Percentiles rank a stretch among this genome's conserved stretches.
Evolutionary conservation across 2,113 vertebrate genomes (phyloP).

Genomic region (Pteronura brasiliensis): DNA sequence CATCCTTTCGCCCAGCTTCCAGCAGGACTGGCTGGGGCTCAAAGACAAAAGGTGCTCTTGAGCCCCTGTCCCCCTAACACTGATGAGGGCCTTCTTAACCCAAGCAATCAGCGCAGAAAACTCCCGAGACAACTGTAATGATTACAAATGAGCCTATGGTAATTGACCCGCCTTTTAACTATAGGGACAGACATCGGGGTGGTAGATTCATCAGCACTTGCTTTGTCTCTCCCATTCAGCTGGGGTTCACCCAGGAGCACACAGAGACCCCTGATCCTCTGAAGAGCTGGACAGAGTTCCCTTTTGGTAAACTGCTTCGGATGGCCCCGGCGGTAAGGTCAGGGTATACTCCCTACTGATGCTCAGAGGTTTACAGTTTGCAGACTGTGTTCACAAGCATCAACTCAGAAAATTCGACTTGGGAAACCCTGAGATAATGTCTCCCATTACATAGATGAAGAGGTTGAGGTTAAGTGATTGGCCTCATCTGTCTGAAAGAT

Average conservation of each 20-base stretch:
- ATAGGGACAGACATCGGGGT: background rate
- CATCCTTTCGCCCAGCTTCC: background rate
- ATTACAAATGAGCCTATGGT: slow-evolving; percentile 68
- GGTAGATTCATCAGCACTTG: background rate
- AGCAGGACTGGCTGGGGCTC: background rate
- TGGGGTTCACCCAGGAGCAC: background rate
- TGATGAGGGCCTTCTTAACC: slow-evolving; percentile 44
- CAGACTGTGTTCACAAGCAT: slow-evolving; percentile 2
- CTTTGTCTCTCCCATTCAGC: background rate
- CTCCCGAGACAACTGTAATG: slow-evolving; percentile 59
- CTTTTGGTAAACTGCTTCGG: background rate
- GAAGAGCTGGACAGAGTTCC: background rate
- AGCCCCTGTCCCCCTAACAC: background rate
- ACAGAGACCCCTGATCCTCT: background rate
- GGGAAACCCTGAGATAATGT: background rate
- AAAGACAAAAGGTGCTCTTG: slow-evolving; percentile 54
- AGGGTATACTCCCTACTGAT: background rate
- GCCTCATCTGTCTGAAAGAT: background rate
- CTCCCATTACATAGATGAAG: slow-evolving; percentile 33
- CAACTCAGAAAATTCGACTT: background rate
- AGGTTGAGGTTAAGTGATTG: background rate
- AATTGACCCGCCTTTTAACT: slow-evolving; percentile 58
- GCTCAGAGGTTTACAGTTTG: background rate
- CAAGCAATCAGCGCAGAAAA: slow-evolving; percentile 61
- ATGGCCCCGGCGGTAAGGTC: background rate